Evolutionary conservation across 2,888 invertebrate genomes (phyloP).

Genomic region (Dasysyrphus albostriatus): DNA sequence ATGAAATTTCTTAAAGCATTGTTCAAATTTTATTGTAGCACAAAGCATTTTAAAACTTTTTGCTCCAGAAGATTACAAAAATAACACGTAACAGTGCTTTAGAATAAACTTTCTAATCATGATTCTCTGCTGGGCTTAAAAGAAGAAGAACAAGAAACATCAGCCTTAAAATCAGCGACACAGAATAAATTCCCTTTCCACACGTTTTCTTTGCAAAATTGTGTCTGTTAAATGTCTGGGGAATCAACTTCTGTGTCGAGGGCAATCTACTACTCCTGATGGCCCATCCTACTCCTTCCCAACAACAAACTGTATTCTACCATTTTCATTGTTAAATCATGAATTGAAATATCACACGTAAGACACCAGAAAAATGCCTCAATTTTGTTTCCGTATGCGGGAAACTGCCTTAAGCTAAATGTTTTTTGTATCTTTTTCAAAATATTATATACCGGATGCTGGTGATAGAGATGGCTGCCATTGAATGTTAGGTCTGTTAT

Average conservation of each 20-base stretch:
- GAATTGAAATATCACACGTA: conserved; percentile 67
- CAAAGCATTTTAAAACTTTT: no score
- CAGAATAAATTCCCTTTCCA: conserved; percentile 15
- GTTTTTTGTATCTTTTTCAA: conserved; percentile 24
- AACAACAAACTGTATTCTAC: not conserved
- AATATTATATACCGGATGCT: conserved; percentile 21
- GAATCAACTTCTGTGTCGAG: conserved; percentile 18
- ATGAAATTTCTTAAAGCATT: no score
- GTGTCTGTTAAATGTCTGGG: conserved; percentile 57
- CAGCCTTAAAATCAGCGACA: conserved; percentile 10
- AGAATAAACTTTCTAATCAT: conserved; percentile 61
- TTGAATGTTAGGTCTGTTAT: conserved; percentile 12
- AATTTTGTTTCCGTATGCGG: conserved; percentile 41
- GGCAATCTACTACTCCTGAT: not conserved
- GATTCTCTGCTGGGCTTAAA: conserved; percentile 26
- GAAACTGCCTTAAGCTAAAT: conserved; percentile 52
- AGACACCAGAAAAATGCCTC: conserved; percentile 20
- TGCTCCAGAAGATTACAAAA: not conserved
- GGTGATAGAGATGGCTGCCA: conserved; percentile 24
- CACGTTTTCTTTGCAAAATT: conserved; percentile 40
- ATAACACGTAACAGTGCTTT: conserved; percentile 8
- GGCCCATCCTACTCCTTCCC: no score
- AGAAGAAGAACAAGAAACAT: not conserved
- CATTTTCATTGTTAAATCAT: conserved; percentile 35
- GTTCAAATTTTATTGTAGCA: no score